Evolutionary conservation across 1,140 invertebrate genomes (phyloP).

Genomic region (Plutomurus gul): DNA sequence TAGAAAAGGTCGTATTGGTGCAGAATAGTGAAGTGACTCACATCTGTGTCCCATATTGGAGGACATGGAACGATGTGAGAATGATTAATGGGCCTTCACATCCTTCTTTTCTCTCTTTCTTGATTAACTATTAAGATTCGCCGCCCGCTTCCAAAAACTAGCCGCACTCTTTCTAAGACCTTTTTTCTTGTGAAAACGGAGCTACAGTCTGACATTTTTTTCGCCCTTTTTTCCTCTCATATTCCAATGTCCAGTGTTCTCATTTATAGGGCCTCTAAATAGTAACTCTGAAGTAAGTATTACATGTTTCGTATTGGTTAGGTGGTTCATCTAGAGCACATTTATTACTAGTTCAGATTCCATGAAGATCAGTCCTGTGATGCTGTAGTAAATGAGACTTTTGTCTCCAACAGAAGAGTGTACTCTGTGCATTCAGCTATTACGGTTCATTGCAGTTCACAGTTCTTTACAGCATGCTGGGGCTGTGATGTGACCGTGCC

Average conservation of each 20-base stretch:
- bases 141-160: conserved; percentile 15
- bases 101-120: conserved; percentile 31
- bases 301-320: too few species aligned
- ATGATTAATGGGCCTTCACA: conserved; percentile 48
- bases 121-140: conserved; percentile 43
- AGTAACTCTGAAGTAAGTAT: too few species aligned
- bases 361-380: too few species aligned
- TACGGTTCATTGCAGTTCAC: too few species aligned
- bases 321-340: too few species aligned
- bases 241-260: neutral
- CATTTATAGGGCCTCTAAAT: too few species aligned
- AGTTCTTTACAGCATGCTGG: too few species aligned
- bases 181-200: conserved; percentile 17
- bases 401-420: too few species aligned
- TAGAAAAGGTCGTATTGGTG: neutral
- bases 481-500: too few species aligned
- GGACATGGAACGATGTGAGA: conserved; percentile 39
- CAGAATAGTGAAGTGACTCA: neutral
- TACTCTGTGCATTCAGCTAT: too few species aligned
- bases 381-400: too few species aligned
- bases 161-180: conserved; percentile 17
- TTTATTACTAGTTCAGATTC: too few species aligned
- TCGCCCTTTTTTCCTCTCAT: neutral
- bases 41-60: conserved; percentile 44
- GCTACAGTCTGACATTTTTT: neutral